A percentile compares a stretch with the other conserved stretches of the same genome.
Evolutionary conservation across 2,888 invertebrate genomes (phyloP).

Genomic region (Branchinecta sandiegonensis): DNA sequence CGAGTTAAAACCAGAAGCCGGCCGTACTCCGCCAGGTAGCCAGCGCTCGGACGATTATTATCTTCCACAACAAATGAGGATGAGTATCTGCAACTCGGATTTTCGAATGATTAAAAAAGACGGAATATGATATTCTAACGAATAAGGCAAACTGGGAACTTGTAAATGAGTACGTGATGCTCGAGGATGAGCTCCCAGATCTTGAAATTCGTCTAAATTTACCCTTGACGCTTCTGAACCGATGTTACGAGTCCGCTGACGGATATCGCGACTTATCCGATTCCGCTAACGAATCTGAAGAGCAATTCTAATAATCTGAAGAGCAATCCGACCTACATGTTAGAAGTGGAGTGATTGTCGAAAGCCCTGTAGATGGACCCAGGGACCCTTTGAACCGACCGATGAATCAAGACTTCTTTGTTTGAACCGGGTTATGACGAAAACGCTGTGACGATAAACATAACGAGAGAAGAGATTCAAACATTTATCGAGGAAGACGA

Average conservation of each 20-base stretch:
- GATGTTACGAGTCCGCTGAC: no score
- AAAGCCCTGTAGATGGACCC: not conserved
- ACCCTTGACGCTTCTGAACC: no score
- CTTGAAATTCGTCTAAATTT: not conserved
- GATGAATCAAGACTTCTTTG: not conserved
- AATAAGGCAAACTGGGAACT: conserved; percentile 1
- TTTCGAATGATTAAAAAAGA: conserved; percentile 1
- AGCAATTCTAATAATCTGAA: no score
- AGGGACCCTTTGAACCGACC: not conserved
- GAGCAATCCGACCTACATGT: no score
- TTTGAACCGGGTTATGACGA: not conserved
- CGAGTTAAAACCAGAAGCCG: no score
- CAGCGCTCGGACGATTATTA: not conserved
- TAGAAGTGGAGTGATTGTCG: not conserved
- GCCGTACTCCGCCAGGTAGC: not conserved
- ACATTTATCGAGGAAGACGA: conserved; percentile 1
- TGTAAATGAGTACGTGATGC: not conserved
- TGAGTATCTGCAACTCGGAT: not conserved
- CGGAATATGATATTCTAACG: not conserved
- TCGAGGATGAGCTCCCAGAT: not conserved
- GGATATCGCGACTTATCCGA: no score
- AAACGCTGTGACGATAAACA: not conserved
- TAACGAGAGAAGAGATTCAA: not conserved
- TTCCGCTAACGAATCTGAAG: no score
- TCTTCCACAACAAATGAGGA: not conserved